Conservation (phyloP, 2,797 vertebrate genomes). For the Enteromius treurensis region DNA sequence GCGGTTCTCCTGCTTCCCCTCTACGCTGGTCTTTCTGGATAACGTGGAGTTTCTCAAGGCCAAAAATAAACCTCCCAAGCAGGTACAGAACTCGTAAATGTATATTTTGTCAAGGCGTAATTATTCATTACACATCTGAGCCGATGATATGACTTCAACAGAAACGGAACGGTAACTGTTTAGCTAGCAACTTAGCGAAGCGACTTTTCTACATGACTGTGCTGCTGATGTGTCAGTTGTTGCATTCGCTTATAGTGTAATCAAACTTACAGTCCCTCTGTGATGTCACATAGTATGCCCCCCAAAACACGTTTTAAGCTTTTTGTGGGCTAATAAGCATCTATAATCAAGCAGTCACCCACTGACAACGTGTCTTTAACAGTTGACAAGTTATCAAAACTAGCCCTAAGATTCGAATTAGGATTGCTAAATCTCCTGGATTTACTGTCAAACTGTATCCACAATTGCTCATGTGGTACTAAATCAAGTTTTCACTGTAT, state of each 20-base stretch:
- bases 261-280: neutral
- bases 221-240: neutral
- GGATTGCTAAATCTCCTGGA: neutral
- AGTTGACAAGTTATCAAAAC: neutral
- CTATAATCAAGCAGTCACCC: neutral
- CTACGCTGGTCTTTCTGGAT: conserved; percentile 20
- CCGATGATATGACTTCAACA: neutral
- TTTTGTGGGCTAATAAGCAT: neutral
- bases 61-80: neutral
- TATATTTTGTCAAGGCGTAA: neutral
- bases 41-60: conserved; percentile 21
- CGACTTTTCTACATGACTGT: neutral
- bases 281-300: neutral
- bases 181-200: conserved; percentile 45
- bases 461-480: neutral
- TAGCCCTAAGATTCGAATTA: neutral
- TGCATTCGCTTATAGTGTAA: neutral
- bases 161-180: neutral
- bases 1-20: conserved; percentile 27
- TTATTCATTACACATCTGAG: neutral
- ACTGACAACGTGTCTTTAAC: neutral
- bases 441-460: neutral
- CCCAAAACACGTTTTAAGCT: neutral
- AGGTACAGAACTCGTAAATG: conserved; percentile 20
- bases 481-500: neutral